Evolutionary conservation across 2,888 invertebrate genomes (phyloP), one percentile per base, ranked within the genome.

Genomic region (Cryptocephalus moraei): DNA sequence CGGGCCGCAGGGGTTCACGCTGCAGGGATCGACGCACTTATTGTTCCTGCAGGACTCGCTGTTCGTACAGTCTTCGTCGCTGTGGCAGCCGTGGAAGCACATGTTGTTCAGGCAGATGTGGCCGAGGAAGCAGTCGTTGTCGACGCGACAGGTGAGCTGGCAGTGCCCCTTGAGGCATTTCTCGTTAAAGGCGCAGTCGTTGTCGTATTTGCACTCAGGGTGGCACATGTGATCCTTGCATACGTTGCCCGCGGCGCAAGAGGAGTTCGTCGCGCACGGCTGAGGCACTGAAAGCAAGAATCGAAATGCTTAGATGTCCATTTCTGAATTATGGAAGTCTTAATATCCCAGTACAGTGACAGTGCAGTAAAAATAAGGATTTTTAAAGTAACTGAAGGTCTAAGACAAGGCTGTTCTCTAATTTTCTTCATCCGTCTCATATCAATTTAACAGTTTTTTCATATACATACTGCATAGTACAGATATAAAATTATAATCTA

Each of bases 41-140:
- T 91, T 89, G 54, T 80, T 80, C 57, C 84, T 76, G 61, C 92
- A 92, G 8, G 89, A 82, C 66, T 91, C 87, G 45, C 85, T 85
- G 1, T 83, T 84, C 55, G 87, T 84, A 67, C 92, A 92, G 65
- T 93, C 92, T 58, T 89, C 90, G 61, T 91, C 88, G 12, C 80
- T 79, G 55, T 88, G 83, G 64, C 92, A 93, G 36, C 92, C 92
- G 56, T 84, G 85, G 49, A 86, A 79, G 63, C 92, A 92, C 72
- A 86, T 86, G 61, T 89, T 90, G 61, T 82, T 81, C 47, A 91
- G 71, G 62, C 93, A 93, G 55, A 92, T 89, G 61, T 92, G 91
- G 1, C 91, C 91, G 49, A 91, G 74, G 79, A 92, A 91, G 61
- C 92, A 93, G 62, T 93, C 92, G 61, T 91, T 90, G 65, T 92